phyloP scores from a whole-genome alignment of 1,140 invertebrate genomes.

The Ganaspis sp. region DNA sequence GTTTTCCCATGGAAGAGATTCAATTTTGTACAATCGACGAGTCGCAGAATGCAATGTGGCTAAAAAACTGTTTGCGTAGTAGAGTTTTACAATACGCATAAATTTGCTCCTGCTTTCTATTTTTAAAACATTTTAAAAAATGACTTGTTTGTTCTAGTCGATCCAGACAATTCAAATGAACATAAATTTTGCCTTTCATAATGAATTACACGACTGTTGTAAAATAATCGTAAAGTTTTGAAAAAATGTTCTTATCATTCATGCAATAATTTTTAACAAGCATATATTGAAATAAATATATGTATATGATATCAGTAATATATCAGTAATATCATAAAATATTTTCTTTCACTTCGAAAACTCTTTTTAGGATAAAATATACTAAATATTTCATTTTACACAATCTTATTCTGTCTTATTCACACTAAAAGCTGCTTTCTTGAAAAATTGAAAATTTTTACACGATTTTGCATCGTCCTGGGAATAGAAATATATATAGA shows the following conservation, averaged over 20 bases:
- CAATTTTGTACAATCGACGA: not conserved
- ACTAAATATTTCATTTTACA: too few species aligned
- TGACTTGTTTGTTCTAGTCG: constrained; percentile 26
- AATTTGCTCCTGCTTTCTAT: not conserved
- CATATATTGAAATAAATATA: too few species aligned
- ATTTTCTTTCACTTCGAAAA: not conserved
- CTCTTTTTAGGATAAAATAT: not conserved
- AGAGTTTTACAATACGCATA: not conserved
- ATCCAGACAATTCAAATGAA: not conserved
- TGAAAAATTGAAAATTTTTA: constrained; percentile 25
- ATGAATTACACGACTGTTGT: not conserved
- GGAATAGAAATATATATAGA: not conserved
- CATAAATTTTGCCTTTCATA: not conserved
- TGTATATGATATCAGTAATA: too few species aligned
- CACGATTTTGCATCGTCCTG: not conserved
- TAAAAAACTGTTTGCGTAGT: constrained; percentile 11
- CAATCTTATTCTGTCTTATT: too few species aligned
- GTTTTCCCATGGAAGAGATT: not conserved
- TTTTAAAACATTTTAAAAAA: not conserved
- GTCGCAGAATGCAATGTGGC: not conserved
- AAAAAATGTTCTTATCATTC: constrained; percentile 12
- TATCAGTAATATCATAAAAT: too few species aligned
- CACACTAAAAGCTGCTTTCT: not conserved
- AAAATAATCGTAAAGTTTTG: not conserved
- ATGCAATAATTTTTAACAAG: too few species aligned